Conservation (phyloP, 2,113 vertebrate species). For the Uria aalge region DNA sequence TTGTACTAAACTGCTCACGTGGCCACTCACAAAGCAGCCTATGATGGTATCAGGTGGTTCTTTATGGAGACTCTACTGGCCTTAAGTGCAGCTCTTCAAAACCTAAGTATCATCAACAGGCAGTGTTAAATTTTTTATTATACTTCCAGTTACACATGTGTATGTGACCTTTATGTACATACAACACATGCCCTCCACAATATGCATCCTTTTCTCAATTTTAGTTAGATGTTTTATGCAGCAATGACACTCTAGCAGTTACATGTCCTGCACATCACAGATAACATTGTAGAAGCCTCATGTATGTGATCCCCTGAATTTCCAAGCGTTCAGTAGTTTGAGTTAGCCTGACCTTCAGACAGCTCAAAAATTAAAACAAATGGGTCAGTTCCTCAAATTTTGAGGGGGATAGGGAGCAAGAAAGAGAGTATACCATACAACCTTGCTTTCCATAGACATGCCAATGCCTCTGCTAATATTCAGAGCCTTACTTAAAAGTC, state of each 20-base stretch:
- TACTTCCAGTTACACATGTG: not conserved
- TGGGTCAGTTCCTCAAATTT: not conserved
- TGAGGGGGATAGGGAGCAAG: not conserved
- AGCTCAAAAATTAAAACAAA: not conserved
- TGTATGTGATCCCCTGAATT: not conserved
- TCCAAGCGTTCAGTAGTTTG: not conserved
- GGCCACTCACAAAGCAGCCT: not conserved
- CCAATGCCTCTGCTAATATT: not conserved
- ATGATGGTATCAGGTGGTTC: not conserved
- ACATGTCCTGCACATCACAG: not conserved
- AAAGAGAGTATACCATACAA: not conserved
- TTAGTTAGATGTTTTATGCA: not conserved
- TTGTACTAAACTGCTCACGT: not conserved
- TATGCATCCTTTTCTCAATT: not conserved
- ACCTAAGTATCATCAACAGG: not conserved
- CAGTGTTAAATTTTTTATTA: not conserved
- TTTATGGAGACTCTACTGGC: not conserved
- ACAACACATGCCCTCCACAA: not conserved
- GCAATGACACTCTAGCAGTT: not conserved
- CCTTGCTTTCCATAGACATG: not conserved
- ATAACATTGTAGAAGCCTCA: not conserved
- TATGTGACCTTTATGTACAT: not conserved
- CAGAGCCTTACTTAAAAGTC: not conserved
- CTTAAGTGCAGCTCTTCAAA: not conserved
- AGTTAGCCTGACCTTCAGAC: not conserved